Evolutionary conservation across 2,797 vertebrate genomes (phyloP).

Genomic region (Pachyuromys duprasi): DNA sequence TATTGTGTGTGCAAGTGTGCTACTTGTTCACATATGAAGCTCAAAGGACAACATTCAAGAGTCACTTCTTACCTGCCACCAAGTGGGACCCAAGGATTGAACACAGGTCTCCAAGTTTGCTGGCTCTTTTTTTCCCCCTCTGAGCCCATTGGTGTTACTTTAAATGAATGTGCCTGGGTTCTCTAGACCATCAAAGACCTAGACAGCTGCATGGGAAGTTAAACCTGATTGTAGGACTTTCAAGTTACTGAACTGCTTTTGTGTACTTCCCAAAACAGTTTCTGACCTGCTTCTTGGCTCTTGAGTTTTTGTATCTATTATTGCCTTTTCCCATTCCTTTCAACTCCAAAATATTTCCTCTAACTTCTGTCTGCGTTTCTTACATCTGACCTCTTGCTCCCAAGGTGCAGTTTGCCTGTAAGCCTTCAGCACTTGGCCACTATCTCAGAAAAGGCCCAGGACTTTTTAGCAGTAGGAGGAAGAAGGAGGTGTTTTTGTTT

Average conservation of each 20-base stretch:
- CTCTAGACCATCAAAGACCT: conserved; percentile 15
- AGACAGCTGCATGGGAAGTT: not conserved
- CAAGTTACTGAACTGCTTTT: not conserved
- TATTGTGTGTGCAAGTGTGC: not conserved
- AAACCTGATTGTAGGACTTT: conserved; percentile 31
- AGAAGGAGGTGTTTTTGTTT: not conserved
- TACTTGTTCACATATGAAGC: not conserved
- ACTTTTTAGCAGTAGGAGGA: conserved; percentile 1
- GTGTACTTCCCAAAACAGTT: not conserved
- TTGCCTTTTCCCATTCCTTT: conserved; percentile 17
- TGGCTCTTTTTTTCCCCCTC: too few species aligned
- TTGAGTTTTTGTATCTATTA: conserved; percentile 3
- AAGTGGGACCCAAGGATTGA: not conserved
- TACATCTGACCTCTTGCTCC: conserved; percentile 12
- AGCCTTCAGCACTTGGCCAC: not conserved
- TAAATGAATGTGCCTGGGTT: not conserved
- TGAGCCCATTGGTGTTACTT: not conserved
- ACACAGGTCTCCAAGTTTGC: not conserved
- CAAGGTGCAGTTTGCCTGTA: conserved; percentile 38
- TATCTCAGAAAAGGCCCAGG: conserved; percentile 11
- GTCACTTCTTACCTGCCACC: not conserved
- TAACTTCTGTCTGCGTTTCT: not conserved
- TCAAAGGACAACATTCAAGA: not conserved
- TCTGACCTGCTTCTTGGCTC: not conserved
- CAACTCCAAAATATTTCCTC: conserved; percentile 37